A percentile compares a stretch with the other conserved stretches of the same genome.
Evolutionary conservation across 2,113 vertebrate species (phyloP).

Genomic region (Odontesthes bonariensis): DNA sequence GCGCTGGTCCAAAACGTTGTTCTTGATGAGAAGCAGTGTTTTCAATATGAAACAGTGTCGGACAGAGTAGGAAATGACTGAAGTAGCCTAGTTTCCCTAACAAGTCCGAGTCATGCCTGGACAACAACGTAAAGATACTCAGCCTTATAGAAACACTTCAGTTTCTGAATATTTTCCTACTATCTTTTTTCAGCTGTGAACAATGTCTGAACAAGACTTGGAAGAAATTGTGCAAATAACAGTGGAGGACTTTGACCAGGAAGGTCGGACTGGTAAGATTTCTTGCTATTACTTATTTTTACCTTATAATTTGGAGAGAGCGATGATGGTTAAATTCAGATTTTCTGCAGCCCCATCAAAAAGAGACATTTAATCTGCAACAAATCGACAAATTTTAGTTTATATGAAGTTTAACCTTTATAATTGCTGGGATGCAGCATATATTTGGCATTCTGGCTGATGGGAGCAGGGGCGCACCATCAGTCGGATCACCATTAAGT

Average conservation of each 20-base stretch:
- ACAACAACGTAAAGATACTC: background rate
- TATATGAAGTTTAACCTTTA: background rate
- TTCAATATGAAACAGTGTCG: background rate
- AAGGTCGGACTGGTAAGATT: slow-evolving; percentile 87
- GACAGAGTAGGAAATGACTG: background rate
- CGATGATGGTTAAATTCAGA: background rate
- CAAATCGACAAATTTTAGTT: no score
- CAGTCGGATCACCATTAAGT: background rate
- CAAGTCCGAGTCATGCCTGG: background rate
- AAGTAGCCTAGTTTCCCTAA: no score
- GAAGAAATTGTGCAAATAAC: slow-evolving; percentile 97
- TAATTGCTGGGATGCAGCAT: background rate
- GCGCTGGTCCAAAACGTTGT: background rate
- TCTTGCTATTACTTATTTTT: background rate
- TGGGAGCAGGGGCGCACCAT: background rate
- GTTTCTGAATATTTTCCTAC: background rate
- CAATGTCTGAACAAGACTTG: slow-evolving; percentile 96
- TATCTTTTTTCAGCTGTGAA: slow-evolving; percentile 79
- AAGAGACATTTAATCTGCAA: background rate
- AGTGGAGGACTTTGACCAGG: slow-evolving; percentile 91
- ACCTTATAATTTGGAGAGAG: no score
- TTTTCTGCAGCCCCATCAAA: background rate
- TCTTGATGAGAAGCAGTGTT: background rate
- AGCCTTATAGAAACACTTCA: background rate
- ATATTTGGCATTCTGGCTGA: background rate